These are phyloP conservation scores for Tromatobia lineatoria DNA, from an alignment of 2,888 invertebrate genomes.

Conservation along the genomic window DNA sequence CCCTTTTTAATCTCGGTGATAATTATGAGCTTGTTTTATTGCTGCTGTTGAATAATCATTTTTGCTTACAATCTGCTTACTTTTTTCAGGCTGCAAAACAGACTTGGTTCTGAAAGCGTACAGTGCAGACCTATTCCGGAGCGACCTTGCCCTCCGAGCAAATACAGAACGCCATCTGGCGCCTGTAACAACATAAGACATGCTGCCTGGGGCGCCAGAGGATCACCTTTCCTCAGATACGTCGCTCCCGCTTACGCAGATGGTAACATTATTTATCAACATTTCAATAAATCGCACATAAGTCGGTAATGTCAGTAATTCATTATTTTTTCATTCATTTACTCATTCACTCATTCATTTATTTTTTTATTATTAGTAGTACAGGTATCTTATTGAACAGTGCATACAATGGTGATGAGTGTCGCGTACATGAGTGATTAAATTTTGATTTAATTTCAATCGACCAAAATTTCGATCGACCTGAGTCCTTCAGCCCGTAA, in stretches of 20 bases:
- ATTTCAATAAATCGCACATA: neutral
- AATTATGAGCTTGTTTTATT: neutral
- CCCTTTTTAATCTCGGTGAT: too few species aligned
- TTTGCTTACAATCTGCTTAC: neutral
- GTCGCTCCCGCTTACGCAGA: conserved; percentile 91
- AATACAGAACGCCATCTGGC: conserved; percentile 93
- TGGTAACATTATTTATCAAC: conserved; percentile 86
- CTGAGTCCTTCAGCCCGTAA: too few species aligned
- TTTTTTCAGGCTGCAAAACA: conserved; percentile 23
- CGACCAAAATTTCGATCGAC: too few species aligned
- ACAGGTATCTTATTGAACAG: too few species aligned
- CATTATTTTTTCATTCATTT: too few species aligned
- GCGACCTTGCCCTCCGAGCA: conserved; percentile 92
- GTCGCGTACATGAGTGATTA: too few species aligned
- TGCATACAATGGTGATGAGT: too few species aligned
- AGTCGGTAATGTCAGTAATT: too few species aligned
- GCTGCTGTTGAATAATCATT: neutral
- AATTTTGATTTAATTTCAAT: too few species aligned
- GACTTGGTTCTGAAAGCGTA: conserved; percentile 69
- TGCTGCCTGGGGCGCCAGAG: conserved; percentile 93
- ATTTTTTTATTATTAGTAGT: too few species aligned
- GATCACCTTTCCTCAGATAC: conserved; percentile 91
- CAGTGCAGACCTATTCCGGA: conserved; percentile 83
- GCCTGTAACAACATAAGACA: conserved; percentile 96
- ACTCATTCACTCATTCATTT: too few species aligned